Base-by-base conservation (phyloP, 1,140 invertebrate genomes). In the Musca domestica region DNA sequence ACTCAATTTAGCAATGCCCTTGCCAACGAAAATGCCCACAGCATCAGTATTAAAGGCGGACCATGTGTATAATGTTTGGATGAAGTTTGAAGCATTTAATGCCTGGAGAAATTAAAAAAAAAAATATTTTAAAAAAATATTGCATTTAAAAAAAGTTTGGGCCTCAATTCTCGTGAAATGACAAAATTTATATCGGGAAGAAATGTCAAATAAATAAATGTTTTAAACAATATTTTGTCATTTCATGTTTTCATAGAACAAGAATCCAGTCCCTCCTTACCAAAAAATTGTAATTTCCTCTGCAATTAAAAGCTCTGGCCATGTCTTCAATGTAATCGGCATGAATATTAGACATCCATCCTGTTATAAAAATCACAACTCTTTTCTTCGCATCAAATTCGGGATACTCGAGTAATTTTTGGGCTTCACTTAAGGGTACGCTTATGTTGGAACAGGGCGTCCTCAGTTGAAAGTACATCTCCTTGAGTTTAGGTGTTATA, bases 1-100 rank as follows among this genome's bases (percentile, higher is more conserved):
- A 17, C 70, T 58, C n/a, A 82, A 69, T 14, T 76, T 64, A 0
- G 68, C 70, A 0, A 82, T 61, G 9, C 74, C 80, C 7, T 71
- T 58, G 2, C 72, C 80, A 17, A 82, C 66, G 9, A 72, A 66
- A 49, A 76, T 70, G 6, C 80, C 80, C 25, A 82, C 75, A 5
- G 71, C 67, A 30, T 78, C 75, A 3, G 80, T 81, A 46, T 82
- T 82, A 1, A 82, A 70, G 0, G 80, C 76, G 0, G 76, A 76
- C 80, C 80, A 82, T 2, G 74, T 76, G 66, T 82, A 82, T 2
- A 82, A 52, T 1, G 80, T 82, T 41, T 82, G 76, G 19, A 82
- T 73, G 54, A 74, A 82, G 46, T 67, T 70, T 12, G 74, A 77
- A 0, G 80, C 71, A 72, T 81, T 78, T 3, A 81, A 67, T 34